Evolutionary conservation across 2,888 invertebrate genomes (phyloP).

Genomic region (Dyspetes luteomarginatus): DNA sequence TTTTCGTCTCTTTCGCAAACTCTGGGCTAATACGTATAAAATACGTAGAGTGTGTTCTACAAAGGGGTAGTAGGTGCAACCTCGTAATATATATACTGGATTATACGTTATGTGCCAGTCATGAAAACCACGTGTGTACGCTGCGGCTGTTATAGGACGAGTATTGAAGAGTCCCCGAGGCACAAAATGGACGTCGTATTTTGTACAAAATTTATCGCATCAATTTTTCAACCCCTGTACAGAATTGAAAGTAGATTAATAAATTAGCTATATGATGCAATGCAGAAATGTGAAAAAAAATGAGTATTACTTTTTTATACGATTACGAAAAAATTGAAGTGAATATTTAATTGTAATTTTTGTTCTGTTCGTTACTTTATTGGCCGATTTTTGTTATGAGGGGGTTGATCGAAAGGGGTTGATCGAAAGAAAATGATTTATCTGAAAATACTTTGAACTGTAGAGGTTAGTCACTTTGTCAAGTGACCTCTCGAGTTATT

Average conservation of each 20-base stretch:
- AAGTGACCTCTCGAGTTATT: constrained; percentile 15
- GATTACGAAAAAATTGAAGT: too few species aligned
- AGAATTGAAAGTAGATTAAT: not conserved
- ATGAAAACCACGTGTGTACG: constrained; percentile 76
- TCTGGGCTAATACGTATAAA: constrained; percentile 3
- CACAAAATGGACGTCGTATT: not conserved
- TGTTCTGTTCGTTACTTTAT: too few species aligned
- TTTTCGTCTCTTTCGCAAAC: constrained; percentile 36
- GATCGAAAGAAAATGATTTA: too few species aligned
- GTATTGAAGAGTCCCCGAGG: not conserved
- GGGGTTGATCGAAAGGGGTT: too few species aligned
- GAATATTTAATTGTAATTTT: too few species aligned
- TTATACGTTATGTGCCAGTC: constrained; percentile 73
- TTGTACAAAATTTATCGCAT: constrained; percentile 6
- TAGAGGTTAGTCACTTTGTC: not conserved
- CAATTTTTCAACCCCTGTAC: constrained; percentile 14
- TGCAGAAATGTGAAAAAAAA: too few species aligned
- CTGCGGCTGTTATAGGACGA: constrained; percentile 16
- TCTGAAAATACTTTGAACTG: constrained; percentile 63
- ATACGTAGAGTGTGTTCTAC: not conserved
- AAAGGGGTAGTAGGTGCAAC: constrained; percentile 71
- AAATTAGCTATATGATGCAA: not conserved
- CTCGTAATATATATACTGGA: constrained; percentile 71
- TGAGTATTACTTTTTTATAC: too few species aligned
- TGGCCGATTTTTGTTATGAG: too few species aligned